Base-by-base conservation (phyloP, 2,797 vertebrate genomes). In the Cephalopachus bancanus region DNA sequence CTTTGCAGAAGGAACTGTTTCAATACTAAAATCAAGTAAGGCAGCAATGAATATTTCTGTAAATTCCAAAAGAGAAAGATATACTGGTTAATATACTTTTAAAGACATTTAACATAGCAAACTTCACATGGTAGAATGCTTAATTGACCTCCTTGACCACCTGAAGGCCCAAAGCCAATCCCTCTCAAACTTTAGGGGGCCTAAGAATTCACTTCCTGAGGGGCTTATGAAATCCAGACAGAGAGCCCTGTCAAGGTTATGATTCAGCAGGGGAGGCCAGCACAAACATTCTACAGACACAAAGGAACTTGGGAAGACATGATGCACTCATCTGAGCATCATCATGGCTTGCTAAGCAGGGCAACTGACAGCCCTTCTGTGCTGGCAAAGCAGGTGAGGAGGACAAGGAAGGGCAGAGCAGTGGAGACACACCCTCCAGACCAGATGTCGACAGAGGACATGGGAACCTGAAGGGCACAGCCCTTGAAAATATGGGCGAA, bases 1-100 rank as follows among this genome's bases (percentile, higher is more conserved):
- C 99, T 99, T 98, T 99, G 99, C 97, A 99, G 99, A 94, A 99
- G 99, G 98, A 99, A 99, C 99, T 99, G 99, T 98, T 99, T 99
- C 98, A 99, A 99, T 89, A 99, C 99, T 98, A 99, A 99, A 99
- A 99, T 99, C 99, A 99, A 98, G 98, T 99, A 99, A 98, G 99
- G 99, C 99, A 99, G 99, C 98, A 99, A 98, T 16, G 99, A 99
- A 93, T 99, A 99, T 98, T 99, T 99, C 99, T 99, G 99, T 64
- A 98, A 98, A 96, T 44, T 14, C 22, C 65, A 94, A 97, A 88
- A 95, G 51, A 97, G 95, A 97, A 3, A 97, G 6, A 65, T 7
- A 10, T 11, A 44, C 16, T 55, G 6, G 51, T 83, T 19, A 19
- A 3, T 8, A 19, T 0, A 26, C n/a, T 85, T 80, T 44, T 22